Percentiles rank a stretch among this genome's conserved stretches.
Conservation (phyloP, 2,113 vertebrate genomes). For the Danionella cerebrum region DNA sequence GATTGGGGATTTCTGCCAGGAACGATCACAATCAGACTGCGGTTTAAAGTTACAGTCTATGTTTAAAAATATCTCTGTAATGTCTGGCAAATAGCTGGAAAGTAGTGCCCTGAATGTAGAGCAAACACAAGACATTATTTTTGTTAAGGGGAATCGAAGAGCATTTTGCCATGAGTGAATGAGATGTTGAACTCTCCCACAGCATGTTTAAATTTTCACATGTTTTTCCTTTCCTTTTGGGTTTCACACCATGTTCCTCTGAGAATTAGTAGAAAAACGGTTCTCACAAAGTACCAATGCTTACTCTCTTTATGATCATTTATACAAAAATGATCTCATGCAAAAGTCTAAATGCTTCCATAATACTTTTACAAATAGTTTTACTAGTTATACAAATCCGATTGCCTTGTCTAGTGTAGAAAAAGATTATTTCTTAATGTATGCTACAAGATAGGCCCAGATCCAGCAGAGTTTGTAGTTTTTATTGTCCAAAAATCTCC, state of each 20-base stretch:
- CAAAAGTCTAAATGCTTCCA: no score
- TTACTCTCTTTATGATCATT: not conserved
- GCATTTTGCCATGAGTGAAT: slow-evolving; percentile 20
- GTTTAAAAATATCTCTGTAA: slow-evolving; percentile 85
- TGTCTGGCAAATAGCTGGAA: slow-evolving; percentile 79
- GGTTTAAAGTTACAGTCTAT: slow-evolving; percentile 79
- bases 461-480: no score
- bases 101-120: slow-evolving; percentile 73
- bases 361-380: no score
- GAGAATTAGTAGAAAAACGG: not conserved
- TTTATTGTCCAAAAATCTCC: no score
- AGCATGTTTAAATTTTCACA: not conserved
- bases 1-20: slow-evolving; percentile 78
- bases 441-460: no score
- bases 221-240: slow-evolving; percentile 21
- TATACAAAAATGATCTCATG: no score
- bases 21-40: slow-evolving; percentile 77
- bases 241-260: slow-evolving; percentile 20
- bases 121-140: slow-evolving; percentile 73
- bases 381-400: no score
- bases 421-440: no score
- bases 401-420: no score
- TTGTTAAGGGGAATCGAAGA: slow-evolving; percentile 52
- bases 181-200: slow-evolving; percentile 41
- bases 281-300: not conserved